Base-by-base conservation (phyloP, 2,113 vertebrate genomes). In the Globicephala melas region DNA sequence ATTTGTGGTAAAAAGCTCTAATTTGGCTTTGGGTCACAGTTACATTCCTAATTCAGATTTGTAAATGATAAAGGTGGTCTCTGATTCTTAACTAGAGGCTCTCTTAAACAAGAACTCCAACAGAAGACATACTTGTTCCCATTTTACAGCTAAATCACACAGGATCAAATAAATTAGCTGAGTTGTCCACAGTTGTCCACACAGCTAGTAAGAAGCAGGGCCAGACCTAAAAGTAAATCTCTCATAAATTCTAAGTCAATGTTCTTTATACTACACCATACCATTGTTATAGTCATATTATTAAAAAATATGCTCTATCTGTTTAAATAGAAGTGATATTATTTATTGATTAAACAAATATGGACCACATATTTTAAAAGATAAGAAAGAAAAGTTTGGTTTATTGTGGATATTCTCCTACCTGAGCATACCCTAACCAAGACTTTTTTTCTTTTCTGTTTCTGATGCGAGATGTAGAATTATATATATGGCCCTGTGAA, bases 341-440 rank as follows among this genome's bases (percentile, higher is more conserved):
- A 33, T 63, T 80, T 92, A 87, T 4, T 81, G 28, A 79, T 67
- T 90, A 80, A 82, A 89, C 15, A 96, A 86, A n/a, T 76, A 44
- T 12, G 47, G 94, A 53, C 17, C 63, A 94, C 44, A 63, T n/a
- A 20, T 85, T 95, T 86, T 95, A 79, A 63, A 97, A 88, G 26
- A 55, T 17, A 63, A 74, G 21, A 53, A 87, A 92, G 71, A 89
- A 81, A 91, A 84, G 28, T 79, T 12, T 79, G 33, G 18, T 89
- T 92, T 47, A 18, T 70, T 96, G 63, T 65, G 74, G 53, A 41
- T 74, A 93, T 95, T 97, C 28, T 96, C 98, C 33, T 99, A 99
- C 99, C 99, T 99, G 99, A 99, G 99, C 99, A 96, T 99, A 99
- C 82, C 99, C 99, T 98, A 99, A 98, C 99, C 99, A 99, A 96